These are phyloP conservation scores for Drosophila neoperkinsi DNA, from an alignment of 2,888 invertebrate species.

Conservation along the genomic window DNA sequence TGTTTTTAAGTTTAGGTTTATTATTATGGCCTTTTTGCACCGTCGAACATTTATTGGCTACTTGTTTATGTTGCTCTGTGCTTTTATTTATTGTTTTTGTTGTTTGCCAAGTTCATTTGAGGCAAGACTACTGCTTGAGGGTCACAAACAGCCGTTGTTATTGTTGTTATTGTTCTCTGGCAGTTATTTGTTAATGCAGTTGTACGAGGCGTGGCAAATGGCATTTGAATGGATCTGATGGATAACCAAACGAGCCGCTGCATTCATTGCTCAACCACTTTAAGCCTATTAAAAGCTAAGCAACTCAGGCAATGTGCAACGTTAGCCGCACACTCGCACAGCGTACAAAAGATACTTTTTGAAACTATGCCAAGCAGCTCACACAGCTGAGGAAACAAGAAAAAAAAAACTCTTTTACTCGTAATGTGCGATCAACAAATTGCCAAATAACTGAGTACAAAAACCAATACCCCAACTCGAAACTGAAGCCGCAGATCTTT, in stretches of 20 bases:
- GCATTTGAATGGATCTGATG: constrained; percentile 52
- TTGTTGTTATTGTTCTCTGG: constrained; percentile 23
- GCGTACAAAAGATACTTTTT: constrained; percentile 57
- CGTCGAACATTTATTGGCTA: constrained; percentile 70
- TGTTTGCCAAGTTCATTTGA: constrained; percentile 69
- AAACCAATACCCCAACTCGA: constrained; percentile 39
- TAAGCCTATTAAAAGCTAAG: constrained; percentile 75
- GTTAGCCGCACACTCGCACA: constrained; percentile 12
- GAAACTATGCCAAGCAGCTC: constrained; percentile 49
- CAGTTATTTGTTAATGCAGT: constrained; percentile 46
- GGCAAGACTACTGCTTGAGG: constrained; percentile 55
- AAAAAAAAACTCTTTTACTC: constrained; percentile 41
- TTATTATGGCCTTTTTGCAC: constrained; percentile 77
- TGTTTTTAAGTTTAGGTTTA: constrained; percentile 64
- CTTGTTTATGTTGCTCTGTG: constrained; percentile 44
- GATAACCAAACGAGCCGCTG: constrained; percentile 39
- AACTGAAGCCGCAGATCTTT: constrained; percentile 54
- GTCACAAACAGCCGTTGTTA: constrained; percentile 37
- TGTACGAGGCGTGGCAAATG: constrained; percentile 62
- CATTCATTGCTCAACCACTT: constrained; percentile 61
- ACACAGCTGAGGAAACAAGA: neutral
- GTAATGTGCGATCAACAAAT: constrained; percentile 68
- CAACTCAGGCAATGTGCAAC: constrained; percentile 50
- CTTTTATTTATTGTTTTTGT: constrained; percentile 35
- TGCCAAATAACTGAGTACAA: constrained; percentile 68